Conservation (phyloP, 1,140 invertebrate species). For the Drosophila rhopaloa region DNA sequence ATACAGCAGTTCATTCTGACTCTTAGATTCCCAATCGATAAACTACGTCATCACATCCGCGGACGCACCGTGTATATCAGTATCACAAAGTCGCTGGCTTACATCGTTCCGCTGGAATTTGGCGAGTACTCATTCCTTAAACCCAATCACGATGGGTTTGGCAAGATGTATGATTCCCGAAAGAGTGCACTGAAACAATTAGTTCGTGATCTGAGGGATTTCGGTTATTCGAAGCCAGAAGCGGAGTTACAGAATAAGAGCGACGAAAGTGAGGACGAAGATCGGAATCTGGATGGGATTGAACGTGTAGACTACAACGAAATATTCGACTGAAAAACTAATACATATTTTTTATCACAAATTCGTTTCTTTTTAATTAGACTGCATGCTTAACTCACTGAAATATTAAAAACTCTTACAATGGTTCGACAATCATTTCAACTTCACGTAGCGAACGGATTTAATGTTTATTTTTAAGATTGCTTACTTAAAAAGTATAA, state of each 20-base stretch:
- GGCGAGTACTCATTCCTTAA: conserved; percentile 43
- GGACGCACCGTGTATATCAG: conserved; percentile 55
- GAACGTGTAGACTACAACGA: neutral
- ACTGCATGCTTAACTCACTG: too few relatives aligned
- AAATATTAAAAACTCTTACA: too few relatives aligned
- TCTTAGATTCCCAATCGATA: neutral
- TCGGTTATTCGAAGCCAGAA: too few relatives aligned
- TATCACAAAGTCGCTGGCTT: conserved; percentile 17
- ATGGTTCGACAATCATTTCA: too few relatives aligned
- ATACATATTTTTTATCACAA: too few relatives aligned
- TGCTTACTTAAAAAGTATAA: too few relatives aligned
- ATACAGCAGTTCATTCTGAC: conserved; percentile 33
- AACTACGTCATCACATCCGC: conserved; percentile 4
- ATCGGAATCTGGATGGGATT: neutral
- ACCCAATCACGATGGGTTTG: conserved; percentile 37
- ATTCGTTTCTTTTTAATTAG: too few relatives aligned
- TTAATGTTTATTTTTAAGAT: too few relatives aligned
- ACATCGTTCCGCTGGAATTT: conserved; percentile 37
- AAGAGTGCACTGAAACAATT: neutral
- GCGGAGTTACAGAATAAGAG: neutral
- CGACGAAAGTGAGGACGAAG: neutral
- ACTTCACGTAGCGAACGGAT: too few relatives aligned
- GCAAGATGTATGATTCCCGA: neutral
- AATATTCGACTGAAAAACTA: neutral
- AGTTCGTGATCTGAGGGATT: neutral